phyloP scores from a whole-genome alignment of 2,797 vertebrate species.

The Antennarius maculatus region DNA sequence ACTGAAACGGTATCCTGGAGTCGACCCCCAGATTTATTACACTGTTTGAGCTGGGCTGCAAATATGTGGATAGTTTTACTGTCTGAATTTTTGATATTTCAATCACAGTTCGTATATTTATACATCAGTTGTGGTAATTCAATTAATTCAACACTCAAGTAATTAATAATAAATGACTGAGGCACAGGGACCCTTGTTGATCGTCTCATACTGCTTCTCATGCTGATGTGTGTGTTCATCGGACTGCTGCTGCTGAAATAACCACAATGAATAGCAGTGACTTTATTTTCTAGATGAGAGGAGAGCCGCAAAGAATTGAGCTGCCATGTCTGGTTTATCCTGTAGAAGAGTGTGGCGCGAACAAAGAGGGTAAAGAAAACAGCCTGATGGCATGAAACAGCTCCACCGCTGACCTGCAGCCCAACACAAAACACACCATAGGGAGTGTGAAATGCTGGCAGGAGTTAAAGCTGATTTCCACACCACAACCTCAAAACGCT shows the following conservation, averaged over 20 bases:
- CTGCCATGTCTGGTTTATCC: constrained; percentile 45
- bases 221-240: constrained; percentile 7
- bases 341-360: constrained; percentile 46
- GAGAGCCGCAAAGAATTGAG: constrained; percentile 47
- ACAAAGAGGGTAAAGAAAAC: constrained; percentile 64
- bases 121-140: too few species aligned
- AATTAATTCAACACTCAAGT: too few species aligned
- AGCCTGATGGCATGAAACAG: constrained; percentile 59
- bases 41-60: too few species aligned
- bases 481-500: constrained; percentile 56
- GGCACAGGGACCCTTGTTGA: too few species aligned
- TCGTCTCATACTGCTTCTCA: too few species aligned
- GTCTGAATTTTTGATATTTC: too few species aligned
- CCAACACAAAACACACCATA: constrained; percentile 56
- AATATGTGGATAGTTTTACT: too few species aligned
- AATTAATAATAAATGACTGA: too few species aligned
- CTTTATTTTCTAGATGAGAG: constrained; percentile 57
- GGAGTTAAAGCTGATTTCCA: constrained; percentile 43
- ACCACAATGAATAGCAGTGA: constrained; percentile 29
- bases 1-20: too few species aligned
- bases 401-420: constrained; percentile 57
- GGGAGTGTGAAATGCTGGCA: constrained; percentile 24
- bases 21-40: too few species aligned
- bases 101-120: too few species aligned
- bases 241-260: constrained; percentile 36